Evolutionary conservation across 1,140 invertebrate species (phyloP), one percentile per base, ranked within the genome.

Genomic region (Drosophila sulfurigaster): DNA sequence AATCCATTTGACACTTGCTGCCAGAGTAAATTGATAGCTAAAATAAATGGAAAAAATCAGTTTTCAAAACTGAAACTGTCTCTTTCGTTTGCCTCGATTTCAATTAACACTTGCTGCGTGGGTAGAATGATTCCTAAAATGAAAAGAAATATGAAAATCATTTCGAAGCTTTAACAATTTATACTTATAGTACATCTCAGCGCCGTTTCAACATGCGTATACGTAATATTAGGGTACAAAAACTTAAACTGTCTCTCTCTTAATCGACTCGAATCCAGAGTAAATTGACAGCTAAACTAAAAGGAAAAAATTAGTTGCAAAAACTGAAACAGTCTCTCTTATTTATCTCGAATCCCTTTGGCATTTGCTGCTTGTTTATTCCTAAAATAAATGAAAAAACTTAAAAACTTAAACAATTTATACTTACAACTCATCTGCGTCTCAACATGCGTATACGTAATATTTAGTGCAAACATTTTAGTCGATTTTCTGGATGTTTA

Each of bases 61-160:
- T 16, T 16, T 16, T 16, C 16, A 16, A 16, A 16, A 52, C 30
- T 48, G 57, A 68, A 74, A 68, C 56, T 56, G 57, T 28, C 7
- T 0, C 4, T n/a, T 2, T 10, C 5, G 0, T 4, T 20, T 1
- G 2, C 5, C 5, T 16, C 13, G 32, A n/a, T 10, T 13, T 2
- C 3, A 41, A 6, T 41, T 1, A 48, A 64, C 60, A 52, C 3
- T 28, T 43, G 20, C 5, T 3, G 16, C 2, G 1, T 5, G 48
- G 49, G 48, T 16, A 16, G 1, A 16, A 16, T 1, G 1, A 16
- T 16, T 16, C 16, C 16, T 43, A 20, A 3, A 20, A 20, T 20
- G 16, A 20, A 20, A 20, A 2, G 16, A 20, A 20, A 2, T 20
- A 2, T 20, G 16, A 20, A 20, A 20, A 20, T 20, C 16, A 20